Base-by-base conservation (phyloP, 2,797 vertebrate species). In the Myotis daubentonii region DNA sequence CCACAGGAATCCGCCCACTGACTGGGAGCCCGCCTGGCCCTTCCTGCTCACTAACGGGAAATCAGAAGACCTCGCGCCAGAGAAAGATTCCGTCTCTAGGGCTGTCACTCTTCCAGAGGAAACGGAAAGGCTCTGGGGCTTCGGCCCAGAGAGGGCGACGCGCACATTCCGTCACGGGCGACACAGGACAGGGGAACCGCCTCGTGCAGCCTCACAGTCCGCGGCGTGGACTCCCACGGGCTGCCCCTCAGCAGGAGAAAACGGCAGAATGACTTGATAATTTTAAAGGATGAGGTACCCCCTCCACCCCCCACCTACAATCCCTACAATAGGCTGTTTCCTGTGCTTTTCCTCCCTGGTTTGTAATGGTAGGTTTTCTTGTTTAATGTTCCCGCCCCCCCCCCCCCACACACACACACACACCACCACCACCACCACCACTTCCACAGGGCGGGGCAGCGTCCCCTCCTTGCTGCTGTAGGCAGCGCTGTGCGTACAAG, bases 181-280 rank as follows among this genome's bases (percentile, higher is more conserved):
- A 79, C 41, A 41, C n/a, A n/a, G 49, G 62, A n/a, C 25, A 23
- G 38, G 6, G 33, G 55, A 8, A 15, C 36, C n/a, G 19, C 76
- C 23, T 1, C 10, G 2, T 3, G 33, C 62, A n/a, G 36, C 57
- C 17, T n/a, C 70, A 28, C 38, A 22, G 62, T 10, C 10, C 0
- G 5, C 11, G 0, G 36, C 9, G 3, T 0, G 1, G 17, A 57
- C 30, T 44, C 55, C 62, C 11, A 6, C 36, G 8, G 3, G 33
- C n/a, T 36, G 13, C 9, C 75, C 28, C 22, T 44, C 2, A 19
- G 9, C 2, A 7, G 33, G 19, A 33, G 28, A 7, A 23, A 28
- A 28, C 5, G 11, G 10, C 11, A 33, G 49, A 28, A 53, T 6
- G 53, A 49, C n/a, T 28, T 5, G 33, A 11, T 10, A 4, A 15